Conservation (phyloP, 2,888 invertebrate species). For the Hypercompe scribonia region DNA sequence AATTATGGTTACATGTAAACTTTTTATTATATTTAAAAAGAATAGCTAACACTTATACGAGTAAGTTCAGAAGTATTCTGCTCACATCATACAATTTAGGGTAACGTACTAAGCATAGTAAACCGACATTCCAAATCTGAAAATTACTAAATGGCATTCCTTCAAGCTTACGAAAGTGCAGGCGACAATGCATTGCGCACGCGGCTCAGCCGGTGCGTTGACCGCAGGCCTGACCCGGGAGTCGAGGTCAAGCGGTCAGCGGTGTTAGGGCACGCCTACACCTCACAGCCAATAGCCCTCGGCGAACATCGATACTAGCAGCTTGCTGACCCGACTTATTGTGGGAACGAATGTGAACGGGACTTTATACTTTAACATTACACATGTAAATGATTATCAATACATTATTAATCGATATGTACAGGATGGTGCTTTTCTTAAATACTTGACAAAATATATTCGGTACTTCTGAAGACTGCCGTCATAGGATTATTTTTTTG, state of each 20-base stretch:
- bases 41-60: slow-evolving; percentile 32
- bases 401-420: background rate
- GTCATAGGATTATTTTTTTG: too few species aligned
- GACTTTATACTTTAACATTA: slow-evolving; percentile 42
- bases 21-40: too few species aligned
- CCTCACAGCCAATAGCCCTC: slow-evolving; percentile 57
- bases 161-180: slow-evolving; percentile 65
- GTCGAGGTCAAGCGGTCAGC: slow-evolving; percentile 82
- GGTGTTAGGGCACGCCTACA: slow-evolving; percentile 70
- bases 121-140: slow-evolving; percentile 47
- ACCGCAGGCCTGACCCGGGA: slow-evolving; percentile 72
- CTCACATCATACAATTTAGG: slow-evolving; percentile 12
- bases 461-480: too few species aligned
- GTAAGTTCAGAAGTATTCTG: slow-evolving; percentile 31
- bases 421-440: too few species aligned
- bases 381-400: slow-evolving; percentile 26
- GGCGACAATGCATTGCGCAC: slow-evolving; percentile 68
- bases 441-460: too few species aligned
- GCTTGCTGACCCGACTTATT: slow-evolving; percentile 39
- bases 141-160: slow-evolving; percentile 61
- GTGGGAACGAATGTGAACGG: slow-evolving; percentile 55
- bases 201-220: slow-evolving; percentile 70
- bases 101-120: slow-evolving; percentile 9
- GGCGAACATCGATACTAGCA: slow-evolving; percentile 43
- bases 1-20: too few species aligned